Evolutionary conservation across 2,888 invertebrate genomes (phyloP).

Genomic region (Himalopsyche japonica): DNA sequence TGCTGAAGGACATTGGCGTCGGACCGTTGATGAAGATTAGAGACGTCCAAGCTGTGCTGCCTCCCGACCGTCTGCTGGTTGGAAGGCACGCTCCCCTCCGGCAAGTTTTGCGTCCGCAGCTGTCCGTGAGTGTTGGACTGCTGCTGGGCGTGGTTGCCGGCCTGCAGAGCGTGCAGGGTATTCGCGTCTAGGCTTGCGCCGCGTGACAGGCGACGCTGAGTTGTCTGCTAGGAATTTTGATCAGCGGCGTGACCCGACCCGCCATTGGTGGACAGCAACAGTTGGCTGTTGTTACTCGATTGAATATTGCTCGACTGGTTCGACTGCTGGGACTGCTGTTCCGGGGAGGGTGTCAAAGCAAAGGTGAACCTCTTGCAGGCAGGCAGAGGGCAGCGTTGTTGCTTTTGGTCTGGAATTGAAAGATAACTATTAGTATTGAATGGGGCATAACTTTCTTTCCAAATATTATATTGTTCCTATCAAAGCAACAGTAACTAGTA

Average conservation of each 20-base stretch:
- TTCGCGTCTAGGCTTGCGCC: slow-evolving; percentile 40
- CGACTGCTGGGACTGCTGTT: slow-evolving; percentile 33
- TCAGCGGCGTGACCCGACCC: slow-evolving; percentile 5
- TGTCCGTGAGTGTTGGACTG: slow-evolving; percentile 37
- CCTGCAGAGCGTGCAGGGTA: slow-evolving; percentile 42
- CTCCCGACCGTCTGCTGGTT: not conserved
- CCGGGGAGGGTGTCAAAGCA: slow-evolving; percentile 18
- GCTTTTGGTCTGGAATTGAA: not conserved
- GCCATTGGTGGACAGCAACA: not conserved
- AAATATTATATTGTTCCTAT: no score
- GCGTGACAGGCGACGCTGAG: slow-evolving; percentile 38
- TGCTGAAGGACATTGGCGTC: not conserved
- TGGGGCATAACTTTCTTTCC: not conserved
- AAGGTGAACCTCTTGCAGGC: slow-evolving; percentile 36
- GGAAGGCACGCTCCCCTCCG: not conserved
- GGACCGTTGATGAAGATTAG: not conserved
- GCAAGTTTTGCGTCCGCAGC: not conserved
- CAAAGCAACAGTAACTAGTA: no score
- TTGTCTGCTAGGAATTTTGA: slow-evolving; percentile 35
- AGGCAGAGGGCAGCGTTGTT: not conserved
- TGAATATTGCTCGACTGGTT: slow-evolving; percentile 46
- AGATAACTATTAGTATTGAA: not conserved
- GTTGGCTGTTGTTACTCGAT: slow-evolving; percentile 42
- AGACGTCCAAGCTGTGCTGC: not conserved
- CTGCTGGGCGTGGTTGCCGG: slow-evolving; percentile 38